Evolutionary conservation across 2,113 vertebrate genomes (phyloP), one percentile per base, ranked within the genome.

Genomic region (Heloderma charlesbogerti): DNA sequence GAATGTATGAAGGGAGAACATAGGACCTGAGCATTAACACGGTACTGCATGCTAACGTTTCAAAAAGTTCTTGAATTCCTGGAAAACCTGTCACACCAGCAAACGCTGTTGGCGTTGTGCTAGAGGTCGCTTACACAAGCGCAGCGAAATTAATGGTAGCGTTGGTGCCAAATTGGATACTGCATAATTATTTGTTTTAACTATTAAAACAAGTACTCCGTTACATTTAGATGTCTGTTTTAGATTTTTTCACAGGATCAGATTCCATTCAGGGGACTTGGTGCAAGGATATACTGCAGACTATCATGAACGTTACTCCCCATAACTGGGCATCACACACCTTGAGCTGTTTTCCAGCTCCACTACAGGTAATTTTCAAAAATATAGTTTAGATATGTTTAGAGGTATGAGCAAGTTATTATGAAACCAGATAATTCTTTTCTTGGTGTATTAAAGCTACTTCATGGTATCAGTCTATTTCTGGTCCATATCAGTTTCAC

Each of bases 251-350:
- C 96, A 99, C 99, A 92, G 99, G 99, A 15, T 99, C 99, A 0
- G 99, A 99, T 96, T 99, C 99, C 89, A 99, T 99, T 96, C 99
- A 99, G 75, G 99, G 99, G 63, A 99, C 99, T 40, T 99, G 99
- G 99, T 99, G 99, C 96, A 99, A 99, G 95, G 99, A 99, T 95
- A 99, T 99, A 94, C 97, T 99, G 88, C 99, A 99, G 96, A 99
- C 99, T 90, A 99, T 99, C 96, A 99, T 99, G 98, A 99, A 94
- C 96, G 99, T 99, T 95, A 99, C 99, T 0, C 99, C 99, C 84
- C 99, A 99, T 94, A 99, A 99, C 95, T 99, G 99, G 99, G 99
- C 99, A 57, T 99, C 99, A 29, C 99, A 99, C 93, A 99, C 99
- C 0, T 97, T 99, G 51, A 99, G 98, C 96, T 99, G 99, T 96